These are phyloP conservation scores for Brachionus paranguensis DNA, from an alignment of 1,140 invertebrate genomes.

Conservation along the genomic window DNA sequence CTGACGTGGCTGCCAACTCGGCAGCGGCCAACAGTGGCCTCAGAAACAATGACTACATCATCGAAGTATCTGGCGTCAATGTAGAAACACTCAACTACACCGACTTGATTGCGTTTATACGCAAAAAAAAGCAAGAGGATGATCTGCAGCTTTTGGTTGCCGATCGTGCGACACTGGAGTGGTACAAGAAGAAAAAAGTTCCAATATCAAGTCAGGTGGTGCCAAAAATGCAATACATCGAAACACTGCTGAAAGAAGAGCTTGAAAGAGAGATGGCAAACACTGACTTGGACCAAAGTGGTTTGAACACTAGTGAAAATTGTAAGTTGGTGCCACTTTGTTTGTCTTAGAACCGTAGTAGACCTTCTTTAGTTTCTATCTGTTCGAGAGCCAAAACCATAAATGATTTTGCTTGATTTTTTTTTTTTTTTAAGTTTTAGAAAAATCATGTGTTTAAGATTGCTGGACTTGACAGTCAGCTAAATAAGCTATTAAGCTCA, in stretches of 20 bases:
- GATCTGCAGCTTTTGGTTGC: slow-evolving; percentile 32
- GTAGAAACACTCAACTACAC: slow-evolving; percentile 8
- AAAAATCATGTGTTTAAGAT: not conserved
- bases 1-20: not conserved
- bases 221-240: slow-evolving; percentile 38
- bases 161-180: not conserved
- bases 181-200: slow-evolving; percentile 25
- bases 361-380: not conserved
- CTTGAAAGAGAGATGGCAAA: slow-evolving; percentile 24
- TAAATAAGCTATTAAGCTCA: not conserved
- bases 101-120: slow-evolving; percentile 2
- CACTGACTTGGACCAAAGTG: slow-evolving; percentile 19
- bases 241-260: slow-evolving; percentile 35
- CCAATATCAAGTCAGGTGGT: slow-evolving; percentile 33
- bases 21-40: slow-evolving; percentile 7
- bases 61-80: slow-evolving; percentile 6
- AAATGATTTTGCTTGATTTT: slow-evolving; percentile 11
- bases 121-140: slow-evolving; percentile 16
- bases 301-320: not conserved
- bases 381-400: not conserved
- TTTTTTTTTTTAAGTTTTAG: not conserved
- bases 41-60: slow-evolving; percentile 12
- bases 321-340: not conserved
- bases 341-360: not conserved
- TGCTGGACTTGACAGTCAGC: not conserved